phyloP scores from a whole-genome alignment of 2,888 invertebrate species.

The Macropis europaea region DNA sequence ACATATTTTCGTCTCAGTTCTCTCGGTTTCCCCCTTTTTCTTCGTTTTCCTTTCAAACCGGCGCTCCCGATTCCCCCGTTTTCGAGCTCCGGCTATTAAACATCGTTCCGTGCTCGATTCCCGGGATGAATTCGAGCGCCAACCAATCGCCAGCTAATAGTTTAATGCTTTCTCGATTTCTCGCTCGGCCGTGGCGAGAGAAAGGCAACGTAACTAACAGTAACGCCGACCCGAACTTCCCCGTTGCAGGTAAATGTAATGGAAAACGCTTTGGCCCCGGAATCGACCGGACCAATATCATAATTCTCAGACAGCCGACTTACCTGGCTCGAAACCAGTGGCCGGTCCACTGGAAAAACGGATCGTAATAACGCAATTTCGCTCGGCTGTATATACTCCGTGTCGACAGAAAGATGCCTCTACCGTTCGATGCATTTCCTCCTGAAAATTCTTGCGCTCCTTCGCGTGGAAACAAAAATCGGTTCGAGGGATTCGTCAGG shows the following conservation, averaged over 20 bases:
- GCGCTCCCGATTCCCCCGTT: background rate
- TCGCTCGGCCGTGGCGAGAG: conserved; percentile 46
- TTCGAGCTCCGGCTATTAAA: conserved; percentile 14
- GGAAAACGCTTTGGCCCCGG: conserved; percentile 50
- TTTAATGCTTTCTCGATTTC: conserved; percentile 66
- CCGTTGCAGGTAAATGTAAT: conserved; percentile 54
- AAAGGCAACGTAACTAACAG: conserved; percentile 47
- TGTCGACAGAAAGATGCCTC: background rate
- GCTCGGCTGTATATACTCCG: too few relatives aligned
- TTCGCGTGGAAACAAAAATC: too few relatives aligned
- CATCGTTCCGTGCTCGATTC: conserved; percentile 41
- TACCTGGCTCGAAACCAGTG: conserved; percentile 1
- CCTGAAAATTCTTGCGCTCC: too few relatives aligned
- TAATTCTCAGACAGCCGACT: conserved; percentile 30
- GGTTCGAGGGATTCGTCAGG: too few relatives aligned
- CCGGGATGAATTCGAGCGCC: conserved; percentile 45
- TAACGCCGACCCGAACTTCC: conserved; percentile 25
- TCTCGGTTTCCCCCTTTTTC: background rate
- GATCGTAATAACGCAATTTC: background rate
- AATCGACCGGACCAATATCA: conserved; percentile 31
- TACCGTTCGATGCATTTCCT: too few relatives aligned
- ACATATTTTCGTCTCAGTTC: conserved; percentile 17
- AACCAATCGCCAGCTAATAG: conserved; percentile 66
- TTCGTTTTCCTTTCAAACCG: background rate
- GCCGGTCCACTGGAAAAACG: conserved; percentile 17